phyloP scores from a whole-genome alignment of 1,140 invertebrate species.

The Temnothorax longispinosus region DNA sequence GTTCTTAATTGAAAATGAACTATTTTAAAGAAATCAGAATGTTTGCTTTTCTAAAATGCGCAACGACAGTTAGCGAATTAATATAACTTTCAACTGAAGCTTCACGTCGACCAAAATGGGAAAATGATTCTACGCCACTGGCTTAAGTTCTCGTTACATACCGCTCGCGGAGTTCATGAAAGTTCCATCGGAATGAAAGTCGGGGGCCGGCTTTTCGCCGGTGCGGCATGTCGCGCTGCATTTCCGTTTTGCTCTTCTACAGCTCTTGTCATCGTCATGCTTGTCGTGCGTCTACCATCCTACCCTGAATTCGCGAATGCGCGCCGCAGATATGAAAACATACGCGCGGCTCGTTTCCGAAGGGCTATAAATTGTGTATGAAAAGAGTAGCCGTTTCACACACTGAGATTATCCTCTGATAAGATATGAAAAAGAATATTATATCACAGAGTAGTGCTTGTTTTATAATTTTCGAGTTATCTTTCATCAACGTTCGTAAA shows the following conservation, averaged over 20 bases:
- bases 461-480: background rate
- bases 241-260: constrained; percentile 59
- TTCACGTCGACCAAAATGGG: background rate
- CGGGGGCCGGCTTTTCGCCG: constrained; percentile 38
- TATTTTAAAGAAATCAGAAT: background rate
- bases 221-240: constrained; percentile 29
- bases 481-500: background rate
- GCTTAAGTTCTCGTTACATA: constrained; percentile 69
- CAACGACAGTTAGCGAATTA: background rate
- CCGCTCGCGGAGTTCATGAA: constrained; percentile 68
- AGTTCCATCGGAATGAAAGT: constrained; percentile 71
- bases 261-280: constrained; percentile 64
- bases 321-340: constrained; percentile 67
- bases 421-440: background rate
- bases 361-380: constrained; percentile 9
- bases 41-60: background rate
- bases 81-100: background rate
- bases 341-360: constrained; percentile 49
- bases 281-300: constrained; percentile 40
- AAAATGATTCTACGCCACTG: constrained; percentile 60
- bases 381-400: constrained; percentile 5
- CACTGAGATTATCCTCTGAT: background rate
- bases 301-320: constrained; percentile 56
- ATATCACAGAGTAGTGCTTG: background rate
- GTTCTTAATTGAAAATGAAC: background rate